Conservation (phyloP, 2,113 vertebrate genomes). For the Rhynchopsitta pachyrhyncha region DNA sequence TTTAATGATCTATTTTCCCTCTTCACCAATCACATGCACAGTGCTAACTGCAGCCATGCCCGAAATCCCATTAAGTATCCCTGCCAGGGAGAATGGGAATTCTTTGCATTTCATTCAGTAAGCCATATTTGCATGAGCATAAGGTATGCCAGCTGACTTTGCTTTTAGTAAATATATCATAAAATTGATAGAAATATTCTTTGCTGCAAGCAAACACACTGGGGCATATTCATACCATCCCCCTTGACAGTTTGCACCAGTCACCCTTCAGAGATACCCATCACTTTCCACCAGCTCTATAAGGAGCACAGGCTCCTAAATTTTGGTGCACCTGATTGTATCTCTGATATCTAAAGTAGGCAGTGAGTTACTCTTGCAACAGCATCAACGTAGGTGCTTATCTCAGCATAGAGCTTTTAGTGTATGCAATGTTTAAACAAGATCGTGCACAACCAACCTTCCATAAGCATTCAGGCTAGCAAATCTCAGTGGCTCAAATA, state of each 20-base stretch:
- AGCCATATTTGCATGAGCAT: not conserved
- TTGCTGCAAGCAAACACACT: not conserved
- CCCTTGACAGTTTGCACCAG: not conserved
- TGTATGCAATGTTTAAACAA: not conserved
- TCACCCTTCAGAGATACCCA: not conserved
- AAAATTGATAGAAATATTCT: not conserved
- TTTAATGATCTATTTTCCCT: not conserved
- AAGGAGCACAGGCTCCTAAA: not conserved
- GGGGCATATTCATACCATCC: not conserved
- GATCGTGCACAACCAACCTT: not conserved
- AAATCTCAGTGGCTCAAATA: not conserved
- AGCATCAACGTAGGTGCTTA: not conserved
- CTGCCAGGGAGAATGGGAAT: not conserved
- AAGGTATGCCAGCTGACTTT: not conserved
- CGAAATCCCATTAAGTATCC: accelerated
- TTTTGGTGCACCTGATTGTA: not conserved
- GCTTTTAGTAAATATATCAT: not conserved
- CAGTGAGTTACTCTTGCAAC: not conserved
- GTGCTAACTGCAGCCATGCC: not conserved
- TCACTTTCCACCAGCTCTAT: accelerated
- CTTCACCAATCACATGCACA: not conserved
- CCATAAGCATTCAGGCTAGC: not conserved
- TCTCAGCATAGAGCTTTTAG: not conserved
- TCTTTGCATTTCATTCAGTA: not conserved
- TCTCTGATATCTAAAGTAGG: not conserved